Percentiles rank a stretch among this genome's conserved stretches.
Evolutionary conservation across 2,888 invertebrate genomes (phyloP).

Genomic region (Cryptocephalus moraei): DNA sequence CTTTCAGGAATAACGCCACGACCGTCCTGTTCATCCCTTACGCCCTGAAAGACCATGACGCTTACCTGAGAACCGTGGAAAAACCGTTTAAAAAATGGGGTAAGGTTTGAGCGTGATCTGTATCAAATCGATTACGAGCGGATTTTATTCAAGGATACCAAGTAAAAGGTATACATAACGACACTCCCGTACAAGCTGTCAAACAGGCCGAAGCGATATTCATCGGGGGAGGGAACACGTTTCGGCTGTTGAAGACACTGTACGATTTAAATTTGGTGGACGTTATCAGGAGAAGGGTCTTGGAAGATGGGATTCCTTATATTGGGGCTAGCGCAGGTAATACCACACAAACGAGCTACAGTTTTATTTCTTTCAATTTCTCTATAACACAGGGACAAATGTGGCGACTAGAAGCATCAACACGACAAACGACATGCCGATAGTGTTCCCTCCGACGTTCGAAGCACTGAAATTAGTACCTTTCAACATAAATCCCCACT

Average conservation of each 20-base stretch:
- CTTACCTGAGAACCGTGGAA: slow-evolving; percentile 51
- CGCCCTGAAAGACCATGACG: slow-evolving; percentile 56
- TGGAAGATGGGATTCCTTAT: slow-evolving; percentile 55
- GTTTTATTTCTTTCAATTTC: slow-evolving; percentile 1
- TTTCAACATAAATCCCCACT: slow-evolving; percentile 82
- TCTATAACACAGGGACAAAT: slow-evolving; percentile 46
- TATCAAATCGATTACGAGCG: no score
- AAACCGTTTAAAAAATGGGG: slow-evolving; percentile 55
- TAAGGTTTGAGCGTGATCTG: slow-evolving; percentile 15
- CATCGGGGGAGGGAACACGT: slow-evolving; percentile 76
- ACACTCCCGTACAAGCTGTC: slow-evolving; percentile 48
- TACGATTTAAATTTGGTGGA: slow-evolving; percentile 58
- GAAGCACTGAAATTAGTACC: slow-evolving; percentile 62
- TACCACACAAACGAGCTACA: background rate
- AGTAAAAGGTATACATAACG: slow-evolving; percentile 55
- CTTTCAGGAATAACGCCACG: slow-evolving; percentile 48
- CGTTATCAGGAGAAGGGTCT: slow-evolving; percentile 50
- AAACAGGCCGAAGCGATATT: slow-evolving; percentile 58
- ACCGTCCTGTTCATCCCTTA: slow-evolving; percentile 66
- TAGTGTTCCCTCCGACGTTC: slow-evolving; percentile 65
- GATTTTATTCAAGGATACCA: slow-evolving; percentile 39
- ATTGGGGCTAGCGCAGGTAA: slow-evolving; percentile 70
- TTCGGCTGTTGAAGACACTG: slow-evolving; percentile 57
- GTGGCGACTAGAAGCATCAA: slow-evolving; percentile 69
- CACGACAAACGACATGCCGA: slow-evolving; percentile 85